phyloP scores from a whole-genome alignment of 2,797 vertebrate species.

The Australoheros facetus region DNA sequence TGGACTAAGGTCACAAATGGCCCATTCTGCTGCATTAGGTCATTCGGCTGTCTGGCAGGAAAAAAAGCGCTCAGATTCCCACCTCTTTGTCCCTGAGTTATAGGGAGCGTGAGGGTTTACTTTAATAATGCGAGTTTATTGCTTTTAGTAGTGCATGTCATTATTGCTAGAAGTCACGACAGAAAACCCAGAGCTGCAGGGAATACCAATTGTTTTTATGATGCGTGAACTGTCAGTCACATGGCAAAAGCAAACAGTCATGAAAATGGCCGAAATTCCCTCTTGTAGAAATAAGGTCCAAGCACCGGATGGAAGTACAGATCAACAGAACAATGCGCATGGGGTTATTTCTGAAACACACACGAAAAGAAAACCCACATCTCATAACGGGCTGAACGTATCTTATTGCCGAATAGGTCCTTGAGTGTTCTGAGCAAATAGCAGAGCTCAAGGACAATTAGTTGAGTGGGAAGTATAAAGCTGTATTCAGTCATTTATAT shows the following conservation, averaged over 20 bases:
- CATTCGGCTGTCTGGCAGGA: conserved; percentile 29
- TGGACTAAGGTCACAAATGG: conserved; percentile 36
- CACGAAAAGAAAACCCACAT: fast-evolving
- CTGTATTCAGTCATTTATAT: background rate
- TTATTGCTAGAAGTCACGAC: conserved; percentile 24
- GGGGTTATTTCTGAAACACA: background rate
- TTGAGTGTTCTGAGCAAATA: background rate
- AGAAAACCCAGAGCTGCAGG: conserved; percentile 12
- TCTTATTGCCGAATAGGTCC: background rate
- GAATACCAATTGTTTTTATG: conserved; percentile 21
- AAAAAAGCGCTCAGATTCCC: conserved; percentile 18
- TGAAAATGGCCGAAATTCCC: conserved; percentile 1
- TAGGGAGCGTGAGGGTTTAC: conserved; percentile 38
- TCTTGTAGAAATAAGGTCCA: background rate
- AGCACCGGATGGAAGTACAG: background rate
- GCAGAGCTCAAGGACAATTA: background rate
- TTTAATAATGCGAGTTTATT: conserved; percentile 43
- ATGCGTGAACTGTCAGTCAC: conserved; percentile 11
- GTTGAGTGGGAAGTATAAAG: background rate
- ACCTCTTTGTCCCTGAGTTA: conserved; percentile 14
- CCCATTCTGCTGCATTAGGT: conserved; percentile 13
- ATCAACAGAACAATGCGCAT: background rate
- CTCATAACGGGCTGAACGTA: background rate
- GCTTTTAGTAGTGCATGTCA: conserved; percentile 45
- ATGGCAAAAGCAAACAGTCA: conserved; percentile 14